Conservation (phyloP, 2,113 vertebrate genomes). For the Peromyscus californicus region DNA sequence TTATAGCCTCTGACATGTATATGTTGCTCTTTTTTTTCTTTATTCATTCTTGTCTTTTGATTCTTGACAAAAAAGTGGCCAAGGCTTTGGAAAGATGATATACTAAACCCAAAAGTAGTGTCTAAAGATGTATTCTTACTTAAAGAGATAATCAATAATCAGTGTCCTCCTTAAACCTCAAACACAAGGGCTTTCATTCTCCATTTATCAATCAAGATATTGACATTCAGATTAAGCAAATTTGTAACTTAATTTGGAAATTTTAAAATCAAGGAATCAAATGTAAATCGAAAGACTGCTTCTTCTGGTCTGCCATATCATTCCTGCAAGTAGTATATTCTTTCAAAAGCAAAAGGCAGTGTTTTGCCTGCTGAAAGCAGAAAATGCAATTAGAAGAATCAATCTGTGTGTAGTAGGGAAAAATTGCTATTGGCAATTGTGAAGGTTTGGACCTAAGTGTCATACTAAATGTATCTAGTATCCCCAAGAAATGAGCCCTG, state of each 20-base stretch:
- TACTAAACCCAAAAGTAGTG: too few relatives aligned
- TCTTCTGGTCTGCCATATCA: background rate
- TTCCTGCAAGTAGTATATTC: background rate
- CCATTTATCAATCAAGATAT: background rate
- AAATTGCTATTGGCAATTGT: background rate
- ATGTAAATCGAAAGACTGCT: background rate
- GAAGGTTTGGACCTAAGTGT: background rate
- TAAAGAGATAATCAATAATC: background rate
- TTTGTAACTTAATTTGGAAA: background rate
- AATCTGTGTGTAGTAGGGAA: background rate
- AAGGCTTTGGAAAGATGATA: too few relatives aligned
- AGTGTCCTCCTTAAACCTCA: background rate
- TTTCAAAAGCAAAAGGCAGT: conserved; percentile 27
- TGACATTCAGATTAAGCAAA: background rate
- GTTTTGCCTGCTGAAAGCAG: background rate
- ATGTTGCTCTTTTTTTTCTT: too few relatives aligned
- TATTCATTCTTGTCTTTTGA: too few relatives aligned
- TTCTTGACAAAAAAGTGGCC: too few relatives aligned
- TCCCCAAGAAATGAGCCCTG: conserved; percentile 43
- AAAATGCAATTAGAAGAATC: background rate
- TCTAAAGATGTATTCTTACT: background rate
- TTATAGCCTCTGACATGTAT: too few relatives aligned
- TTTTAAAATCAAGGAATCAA: background rate
- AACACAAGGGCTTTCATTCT: background rate
- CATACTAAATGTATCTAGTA: background rate